Percentiles rank a stretch among this genome's conserved stretches.
These are phyloP conservation scores for Drosophila tristis DNA, from an alignment of 1,140 invertebrate species.

Conservation along the genomic window DNA sequence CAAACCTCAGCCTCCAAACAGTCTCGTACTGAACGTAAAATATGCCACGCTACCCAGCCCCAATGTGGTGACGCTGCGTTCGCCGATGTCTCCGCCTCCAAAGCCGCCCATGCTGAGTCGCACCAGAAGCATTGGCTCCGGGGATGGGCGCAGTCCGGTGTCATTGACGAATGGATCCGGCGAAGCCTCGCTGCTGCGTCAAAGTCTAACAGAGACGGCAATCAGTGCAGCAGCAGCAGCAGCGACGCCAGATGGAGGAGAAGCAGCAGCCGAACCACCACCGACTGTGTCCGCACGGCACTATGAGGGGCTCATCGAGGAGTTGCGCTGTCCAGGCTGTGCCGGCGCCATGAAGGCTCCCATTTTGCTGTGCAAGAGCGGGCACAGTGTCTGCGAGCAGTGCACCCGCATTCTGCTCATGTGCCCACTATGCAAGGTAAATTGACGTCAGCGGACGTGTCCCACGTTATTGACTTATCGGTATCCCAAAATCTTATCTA, in stretches of 20 bases:
- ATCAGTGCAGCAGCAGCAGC: neutral
- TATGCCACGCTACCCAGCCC: conserved; percentile 74
- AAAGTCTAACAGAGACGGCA: conserved; percentile 35
- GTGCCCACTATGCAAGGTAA: conserved; percentile 82
- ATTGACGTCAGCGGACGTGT: conserved; percentile 38
- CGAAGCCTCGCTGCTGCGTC: conserved; percentile 8
- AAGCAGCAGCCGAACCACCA: neutral
- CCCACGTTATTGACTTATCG: conserved; percentile 10
- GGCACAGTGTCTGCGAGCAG: conserved; percentile 80
- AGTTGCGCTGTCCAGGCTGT: conserved; percentile 82
- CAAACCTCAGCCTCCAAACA: conserved; percentile 37
- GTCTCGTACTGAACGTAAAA: conserved; percentile 55
- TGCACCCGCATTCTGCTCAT: conserved; percentile 75
- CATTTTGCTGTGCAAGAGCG: conserved; percentile 73
- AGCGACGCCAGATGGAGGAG: neutral
- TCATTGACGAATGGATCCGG: conserved; percentile 23
- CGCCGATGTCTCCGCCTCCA: conserved; percentile 72
- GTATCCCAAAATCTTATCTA: conserved; percentile 25
- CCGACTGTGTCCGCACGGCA: conserved; percentile 59
- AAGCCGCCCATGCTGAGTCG: conserved; percentile 80
- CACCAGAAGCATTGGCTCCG: conserved; percentile 72
- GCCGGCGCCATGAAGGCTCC: conserved; percentile 78
- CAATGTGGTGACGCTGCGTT: conserved; percentile 37
- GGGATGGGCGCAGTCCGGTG: conserved; percentile 46
- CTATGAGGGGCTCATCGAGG: conserved; percentile 79